Percentiles rank a stretch among this genome's conserved stretches.
Evolutionary conservation across 53 echinoderm and acorn worm genomes (phyloP).

Genomic region (Crossaster papposus): DNA sequence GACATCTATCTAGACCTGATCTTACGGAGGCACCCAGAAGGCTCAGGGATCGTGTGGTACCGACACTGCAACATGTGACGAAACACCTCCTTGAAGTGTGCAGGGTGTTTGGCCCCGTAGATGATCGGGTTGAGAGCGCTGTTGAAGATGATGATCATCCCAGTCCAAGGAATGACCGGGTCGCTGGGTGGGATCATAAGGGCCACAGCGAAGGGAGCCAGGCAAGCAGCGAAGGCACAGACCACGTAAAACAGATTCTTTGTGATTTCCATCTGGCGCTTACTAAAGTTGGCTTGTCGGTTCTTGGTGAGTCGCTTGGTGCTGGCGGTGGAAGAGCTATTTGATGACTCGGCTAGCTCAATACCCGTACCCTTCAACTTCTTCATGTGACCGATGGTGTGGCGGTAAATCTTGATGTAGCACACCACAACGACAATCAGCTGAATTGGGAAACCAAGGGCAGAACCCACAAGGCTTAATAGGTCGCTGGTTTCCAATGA

Average conservation of each 20-base stretch:
- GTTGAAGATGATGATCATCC: conserved; percentile 46
- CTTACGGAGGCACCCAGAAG: conserved; percentile 31
- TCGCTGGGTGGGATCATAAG: conserved; percentile 56
- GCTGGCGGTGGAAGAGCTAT: neutral
- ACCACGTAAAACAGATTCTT: conserved; percentile 69
- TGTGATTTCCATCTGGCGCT: conserved; percentile 61
- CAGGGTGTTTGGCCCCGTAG: conserved; percentile 57
- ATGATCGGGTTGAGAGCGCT: conserved; percentile 47
- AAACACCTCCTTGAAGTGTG: conserved; percentile 57
- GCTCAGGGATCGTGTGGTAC: conserved; percentile 55
- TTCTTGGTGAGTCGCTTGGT: conserved; percentile 1
- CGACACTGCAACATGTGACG: conserved; percentile 56
- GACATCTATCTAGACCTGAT: conserved; percentile 5
- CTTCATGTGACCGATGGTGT: conserved; percentile 62
- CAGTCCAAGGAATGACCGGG: conserved; percentile 64
- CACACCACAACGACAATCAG: conserved; percentile 57
- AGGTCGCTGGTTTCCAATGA: conserved; percentile 39
- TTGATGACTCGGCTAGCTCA: conserved; percentile 4
- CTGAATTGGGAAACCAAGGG: conserved; percentile 47
- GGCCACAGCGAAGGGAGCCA: conserved; percentile 60
- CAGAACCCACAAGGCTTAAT: conserved; percentile 52
- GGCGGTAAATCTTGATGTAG: conserved; percentile 66
- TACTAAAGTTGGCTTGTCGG: conserved; percentile 16
- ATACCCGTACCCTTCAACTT: conserved; percentile 5
- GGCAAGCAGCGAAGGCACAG: conserved; percentile 55